Evolutionary conservation across 2,113 vertebrate species (phyloP).

Genomic region (Phyllostomus hastatus): DNA sequence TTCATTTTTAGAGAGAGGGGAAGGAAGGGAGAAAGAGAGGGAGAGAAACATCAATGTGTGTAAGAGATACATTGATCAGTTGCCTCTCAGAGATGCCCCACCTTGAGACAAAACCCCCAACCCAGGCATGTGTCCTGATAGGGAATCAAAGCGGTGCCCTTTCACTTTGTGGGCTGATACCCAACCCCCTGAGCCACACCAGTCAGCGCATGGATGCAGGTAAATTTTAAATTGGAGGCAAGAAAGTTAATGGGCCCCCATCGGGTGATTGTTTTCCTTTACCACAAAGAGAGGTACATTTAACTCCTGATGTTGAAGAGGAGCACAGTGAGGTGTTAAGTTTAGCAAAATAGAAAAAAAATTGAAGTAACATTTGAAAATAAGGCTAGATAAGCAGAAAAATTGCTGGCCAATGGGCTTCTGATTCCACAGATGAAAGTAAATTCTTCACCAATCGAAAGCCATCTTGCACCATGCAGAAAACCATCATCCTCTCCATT

Average conservation of each 20-base stretch:
- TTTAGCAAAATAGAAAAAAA: background rate
- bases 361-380: background rate
- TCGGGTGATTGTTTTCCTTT: background rate
- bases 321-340: background rate
- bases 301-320: background rate
- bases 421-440: background rate
- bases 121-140: too few species aligned
- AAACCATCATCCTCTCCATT: background rate
- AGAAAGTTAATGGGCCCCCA: background rate
- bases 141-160: too few species aligned
- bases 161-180: too few species aligned
- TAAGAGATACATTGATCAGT: too few species aligned
- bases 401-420: background rate
- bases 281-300: background rate
- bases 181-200: too few species aligned
- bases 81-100: too few species aligned
- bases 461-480: background rate
- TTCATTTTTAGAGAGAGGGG: too few species aligned
- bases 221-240: background rate
- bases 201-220: background rate
- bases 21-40: too few species aligned
- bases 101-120: too few species aligned
- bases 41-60: too few species aligned
- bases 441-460: background rate
- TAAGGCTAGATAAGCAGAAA: constrained; percentile 29